Evolutionary conservation across 2,797 vertebrate genomes (phyloP), one percentile per base, ranked within the genome.

Genomic region (Discoglossus pictus): DNA sequence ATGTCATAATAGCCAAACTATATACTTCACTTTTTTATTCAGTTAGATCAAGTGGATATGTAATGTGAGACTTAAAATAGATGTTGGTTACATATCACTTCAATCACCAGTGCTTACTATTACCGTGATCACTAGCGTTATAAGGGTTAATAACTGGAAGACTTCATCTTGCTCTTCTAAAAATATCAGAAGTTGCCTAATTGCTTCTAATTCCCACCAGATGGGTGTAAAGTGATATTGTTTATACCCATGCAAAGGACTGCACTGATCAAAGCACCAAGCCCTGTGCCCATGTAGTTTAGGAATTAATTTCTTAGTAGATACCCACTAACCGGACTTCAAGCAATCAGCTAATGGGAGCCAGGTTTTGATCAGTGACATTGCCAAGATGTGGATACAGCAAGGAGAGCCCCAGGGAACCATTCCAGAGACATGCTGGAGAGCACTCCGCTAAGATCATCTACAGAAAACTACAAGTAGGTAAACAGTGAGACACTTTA

Each of bases 221-320:
- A 61, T 54, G 68, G 15, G n/a, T 3, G 61, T 66, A 56, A 56
- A 75, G 54, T 68, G 61, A 69, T 3, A 1, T 1, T 1, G 0
- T 34, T 65, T 1, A 1, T 65, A 72, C 43, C 65, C 2, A 0
- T 42, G 31, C 48, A 64, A 0, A 0, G 68, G 44, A 62, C 61
- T 1, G 0, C n/a, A 0, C 23, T 0, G 0, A 64, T 72, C 65
- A 47, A 52, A 70, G 51, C 24, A 6, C 11, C 65, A 23, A 1
- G 12, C 44, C 7, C 0, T 3, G 15, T 61, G 51, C 61, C 27
- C 56, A 48, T 1, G 0, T 31, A 72, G 59, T 44, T 56, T 1
- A 10, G 61, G 68, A 70, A 54, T 75, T 69, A 20, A 65, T 69
- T 74, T 65, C 59, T 44, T 66, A 75, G 73, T 40, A 56, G 3